phyloP scores from a whole-genome alignment of 2,797 vertebrate species.

The Poecilia gillii region DNA sequence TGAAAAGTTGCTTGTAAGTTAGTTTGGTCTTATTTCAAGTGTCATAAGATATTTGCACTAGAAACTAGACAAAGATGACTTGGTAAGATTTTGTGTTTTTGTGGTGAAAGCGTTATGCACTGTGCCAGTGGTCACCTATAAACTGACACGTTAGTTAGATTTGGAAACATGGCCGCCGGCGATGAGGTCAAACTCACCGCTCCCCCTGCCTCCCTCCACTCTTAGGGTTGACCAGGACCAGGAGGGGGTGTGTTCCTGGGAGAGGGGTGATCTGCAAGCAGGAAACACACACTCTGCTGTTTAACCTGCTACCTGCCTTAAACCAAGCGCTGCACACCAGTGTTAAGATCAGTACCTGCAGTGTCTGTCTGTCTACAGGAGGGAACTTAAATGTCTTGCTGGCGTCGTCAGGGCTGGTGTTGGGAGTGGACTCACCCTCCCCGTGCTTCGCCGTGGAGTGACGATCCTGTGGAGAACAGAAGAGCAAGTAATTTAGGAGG shows the following conservation, averaged over 20 bases:
- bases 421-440: constrained; percentile 84
- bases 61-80: no score
- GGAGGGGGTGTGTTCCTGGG: constrained; percentile 90
- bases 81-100: no score
- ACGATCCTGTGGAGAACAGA: constrained; percentile 79
- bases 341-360: constrained; percentile 78
- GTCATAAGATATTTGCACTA: no score
- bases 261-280: constrained; percentile 87
- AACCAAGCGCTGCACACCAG: not conserved
- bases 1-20: no score
- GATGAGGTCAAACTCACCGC: constrained; percentile 77
- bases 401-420: constrained; percentile 84
- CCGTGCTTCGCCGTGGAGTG: constrained; percentile 84
- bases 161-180: not conserved
- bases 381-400: constrained; percentile 86
- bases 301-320: not conserved
- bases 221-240: constrained; percentile 95
- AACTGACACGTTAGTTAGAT: not conserved
- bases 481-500: not conserved
- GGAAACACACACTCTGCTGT: constrained; percentile 13
- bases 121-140: not conserved
- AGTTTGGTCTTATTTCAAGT: no score
- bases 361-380: constrained; percentile 84
- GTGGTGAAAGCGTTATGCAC: not conserved
- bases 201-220: constrained; percentile 95